Evolutionary conservation across 1,140 invertebrate species (phyloP).

Genomic region (Panulirus ornatus): DNA sequence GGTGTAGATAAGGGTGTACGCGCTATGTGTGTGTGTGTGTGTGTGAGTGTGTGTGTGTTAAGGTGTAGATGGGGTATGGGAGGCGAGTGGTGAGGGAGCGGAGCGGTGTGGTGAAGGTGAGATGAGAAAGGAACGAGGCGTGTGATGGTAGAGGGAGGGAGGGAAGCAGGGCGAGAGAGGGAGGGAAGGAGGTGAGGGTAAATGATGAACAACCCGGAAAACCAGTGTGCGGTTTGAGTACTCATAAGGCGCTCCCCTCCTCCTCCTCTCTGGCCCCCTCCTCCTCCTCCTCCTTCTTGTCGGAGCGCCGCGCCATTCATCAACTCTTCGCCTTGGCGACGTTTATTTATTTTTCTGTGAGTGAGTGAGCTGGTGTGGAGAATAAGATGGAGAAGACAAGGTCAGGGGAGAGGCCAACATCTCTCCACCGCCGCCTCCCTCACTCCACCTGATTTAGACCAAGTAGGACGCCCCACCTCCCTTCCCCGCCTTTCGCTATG

Average conservation of each 20-base stretch:
- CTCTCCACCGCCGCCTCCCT: too few relatives aligned
- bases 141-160: background rate
- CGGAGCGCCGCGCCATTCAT: conserved; percentile 50
- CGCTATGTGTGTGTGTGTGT: conserved; percentile 20
- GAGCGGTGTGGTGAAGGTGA: background rate
- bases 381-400: conserved; percentile 41
- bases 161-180: background rate
- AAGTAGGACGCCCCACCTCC: too few relatives aligned
- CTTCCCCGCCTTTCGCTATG: too few relatives aligned
- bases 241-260: conserved; percentile 20
- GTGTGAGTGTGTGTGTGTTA: conserved; percentile 17
- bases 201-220: conserved; percentile 22
- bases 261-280: conserved; percentile 25
- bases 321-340: conserved; percentile 66
- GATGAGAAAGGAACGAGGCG: background rate
- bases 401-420: too few relatives aligned
- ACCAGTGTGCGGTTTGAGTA: conserved; percentile 61
- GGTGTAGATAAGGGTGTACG: background rate
- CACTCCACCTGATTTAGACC: too few relatives aligned
- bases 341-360: conserved; percentile 72
- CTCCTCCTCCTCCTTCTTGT: background rate
- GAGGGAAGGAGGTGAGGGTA: background rate
- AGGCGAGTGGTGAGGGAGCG: background rate
- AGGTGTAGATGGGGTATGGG: background rate
- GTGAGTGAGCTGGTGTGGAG: conserved; percentile 48